These are phyloP conservation scores for Nanger granti DNA, from an alignment of 2,113 vertebrate genomes.

Conservation along the genomic window DNA sequence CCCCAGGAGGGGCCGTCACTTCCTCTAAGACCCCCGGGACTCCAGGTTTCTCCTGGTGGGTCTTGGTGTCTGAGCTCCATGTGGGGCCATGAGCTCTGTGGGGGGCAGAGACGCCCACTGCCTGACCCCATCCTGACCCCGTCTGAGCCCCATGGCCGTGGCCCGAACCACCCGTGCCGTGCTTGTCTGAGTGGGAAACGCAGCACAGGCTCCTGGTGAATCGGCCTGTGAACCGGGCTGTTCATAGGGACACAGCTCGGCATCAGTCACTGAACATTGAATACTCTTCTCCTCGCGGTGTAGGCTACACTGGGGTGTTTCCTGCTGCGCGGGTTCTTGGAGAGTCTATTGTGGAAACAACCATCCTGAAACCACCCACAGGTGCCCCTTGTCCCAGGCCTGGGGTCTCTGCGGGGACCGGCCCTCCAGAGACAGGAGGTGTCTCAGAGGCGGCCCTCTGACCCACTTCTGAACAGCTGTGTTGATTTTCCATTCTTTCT, in stretches of 20 bases:
- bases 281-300: not conserved
- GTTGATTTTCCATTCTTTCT: not conserved
- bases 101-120: too few species aligned
- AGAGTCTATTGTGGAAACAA: not conserved
- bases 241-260: not conserved
- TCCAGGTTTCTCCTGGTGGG: not conserved
- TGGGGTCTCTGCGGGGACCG: not conserved
- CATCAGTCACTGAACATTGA: not conserved
- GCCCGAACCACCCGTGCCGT: rapidly evolving
- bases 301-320: not conserved
- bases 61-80: not conserved
- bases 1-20: not conserved
- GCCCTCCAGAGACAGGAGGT: not conserved
- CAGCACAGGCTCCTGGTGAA: not conserved
- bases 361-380: not conserved
- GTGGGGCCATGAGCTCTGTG: not conserved
- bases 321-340: not conserved
- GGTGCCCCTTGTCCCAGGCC: not conserved
- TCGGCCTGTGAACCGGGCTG: not conserved
- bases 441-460: not conserved
- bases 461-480: slow-evolving; percentile 26
- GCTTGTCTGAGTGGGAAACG: not conserved
- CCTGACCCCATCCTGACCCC: not conserved
- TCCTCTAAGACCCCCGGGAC: rapidly evolving
- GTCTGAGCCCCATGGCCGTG: rapidly evolving